Base-by-base conservation (phyloP, 2,888 invertebrate genomes). In the Acanthosepion esculentum region DNA sequence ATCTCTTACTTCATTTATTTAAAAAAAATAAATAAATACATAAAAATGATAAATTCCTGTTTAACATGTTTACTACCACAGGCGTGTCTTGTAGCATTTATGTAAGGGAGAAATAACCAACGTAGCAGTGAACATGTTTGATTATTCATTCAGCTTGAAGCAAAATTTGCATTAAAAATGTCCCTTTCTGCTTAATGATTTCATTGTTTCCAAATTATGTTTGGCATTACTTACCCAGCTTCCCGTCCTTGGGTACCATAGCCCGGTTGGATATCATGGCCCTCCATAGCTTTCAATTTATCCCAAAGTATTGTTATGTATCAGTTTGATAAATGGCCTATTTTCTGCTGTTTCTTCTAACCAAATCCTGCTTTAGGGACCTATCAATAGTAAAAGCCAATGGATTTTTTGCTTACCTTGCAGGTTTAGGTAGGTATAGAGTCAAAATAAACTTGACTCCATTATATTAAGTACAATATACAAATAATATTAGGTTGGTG, bases 181-280 rank as follows among this genome's bases (percentile, higher is more conserved):
- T 78, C 12, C 78, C 12, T 78, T 78, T 33, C n/a, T 12, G 33
- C 12, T 18, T 78, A 78, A 78, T 29, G 78, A 10, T 29, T 78
- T 78, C 29, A 78, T 78, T 78, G n/a, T 78, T n/a, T n/a, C 33
- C 20, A n/a, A 78, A n/a, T n/a, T 78, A 0, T 33, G n/a, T 78
- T 78, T 78, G n/a, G n/a, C n/a, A 78, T 78, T 78, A n/a, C 78
- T 78, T 78, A 78, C 78, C 78, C 78, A 78, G 78, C 78, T 78
- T 78, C 78, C 78, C 78, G 78, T 78, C 78, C 78, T 78, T 78
- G n/a, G 78, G 78, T 78, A 78, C n/a, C n/a, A 78, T 29, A 78
- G 78, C 29, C 78, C 78, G 26, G 78, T 78, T 78, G 78, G 78
- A 78, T 78, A 78, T 78, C 78, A 78, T n/a, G 33, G 78, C 78